Evolutionary conservation across 2,113 vertebrate genomes (phyloP), one percentile per base, ranked within the genome.

Genomic region (Heterotilapia buettikoferi): DNA sequence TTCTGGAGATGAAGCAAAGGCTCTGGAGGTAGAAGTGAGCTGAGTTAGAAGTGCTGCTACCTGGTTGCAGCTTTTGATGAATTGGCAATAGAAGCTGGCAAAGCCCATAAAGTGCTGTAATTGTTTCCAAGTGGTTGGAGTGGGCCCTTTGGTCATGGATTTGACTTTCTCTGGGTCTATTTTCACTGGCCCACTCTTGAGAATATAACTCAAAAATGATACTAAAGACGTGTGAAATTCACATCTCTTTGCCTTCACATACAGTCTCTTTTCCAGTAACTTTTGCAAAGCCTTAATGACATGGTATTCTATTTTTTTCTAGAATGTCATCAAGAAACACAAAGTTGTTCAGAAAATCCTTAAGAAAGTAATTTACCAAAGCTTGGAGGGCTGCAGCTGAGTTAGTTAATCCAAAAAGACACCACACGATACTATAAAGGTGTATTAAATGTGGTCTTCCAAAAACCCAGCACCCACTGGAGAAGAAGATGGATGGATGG

Each of bases 51-150:
- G 33, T 38, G 33, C 10, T 66, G 61, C 61, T 66, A 66, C 61
- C 33, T 38, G 33, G 61, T 38, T 66, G 0, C 0, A 66, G 19
- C n/a, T 38, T 66, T 7, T 5, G 33, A 66, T 66, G 19, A 66
- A 66, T 38, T 38, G 33, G 0, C 66, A 43, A 43, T 43, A 43
- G 12, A 43, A 71, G 36, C 3, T 40, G 12, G 12, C 36, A 24
- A 16, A 71, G 66, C 2, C 36, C 36, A 71, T 40, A 71, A 71
- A 71, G 63, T 40, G 36, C 1, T 71, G 36, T 43, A 43, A 43
- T 24, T 71, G n/a, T 43, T 40, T 71, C 66, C 36, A 24, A 43
- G 36, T 9, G 66, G 66, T 71, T 4, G 0, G 66, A 71, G 63
- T 14, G 36, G 63, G 63, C n/a, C 63, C n/a, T 71, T 71, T 71